Evolutionary conservation across 2,113 vertebrate species (phyloP).

Genomic region (Syrmaticus mikado): DNA sequence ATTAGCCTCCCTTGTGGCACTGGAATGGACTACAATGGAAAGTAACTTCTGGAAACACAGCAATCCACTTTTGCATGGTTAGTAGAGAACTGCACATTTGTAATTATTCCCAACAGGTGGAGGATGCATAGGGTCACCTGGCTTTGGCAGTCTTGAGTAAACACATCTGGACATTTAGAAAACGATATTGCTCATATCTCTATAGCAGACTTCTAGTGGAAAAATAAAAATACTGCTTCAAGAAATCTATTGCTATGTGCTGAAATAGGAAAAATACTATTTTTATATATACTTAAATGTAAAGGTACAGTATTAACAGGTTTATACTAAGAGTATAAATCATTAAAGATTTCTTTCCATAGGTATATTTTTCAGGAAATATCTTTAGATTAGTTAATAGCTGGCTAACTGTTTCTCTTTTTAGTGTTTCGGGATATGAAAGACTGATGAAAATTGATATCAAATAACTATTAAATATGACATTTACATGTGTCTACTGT

Average conservation of each 20-base stretch:
- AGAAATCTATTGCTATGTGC: fast-evolving
- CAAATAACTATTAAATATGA: background rate
- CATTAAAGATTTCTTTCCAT: fast-evolving
- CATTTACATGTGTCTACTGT: background rate
- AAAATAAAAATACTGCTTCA: background rate
- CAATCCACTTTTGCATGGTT: background rate
- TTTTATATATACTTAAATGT: background rate
- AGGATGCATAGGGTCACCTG: background rate
- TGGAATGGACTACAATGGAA: background rate
- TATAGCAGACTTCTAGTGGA: background rate
- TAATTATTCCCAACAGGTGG: background rate
- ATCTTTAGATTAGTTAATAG: background rate
- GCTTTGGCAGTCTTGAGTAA: background rate
- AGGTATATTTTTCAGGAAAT: background rate
- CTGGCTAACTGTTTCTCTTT: background rate
- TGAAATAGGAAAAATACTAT: background rate
- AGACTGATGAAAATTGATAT: background rate
- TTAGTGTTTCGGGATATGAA: background rate
- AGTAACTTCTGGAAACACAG: background rate
- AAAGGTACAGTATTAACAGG: background rate
- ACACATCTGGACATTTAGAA: background rate
- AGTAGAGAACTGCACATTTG: background rate
- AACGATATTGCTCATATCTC: background rate
- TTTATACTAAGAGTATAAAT: background rate
- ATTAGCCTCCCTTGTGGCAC: background rate